Evolutionary conservation across 2,113 vertebrate species (phyloP).

Genomic region (Caranx ignobilis): DNA sequence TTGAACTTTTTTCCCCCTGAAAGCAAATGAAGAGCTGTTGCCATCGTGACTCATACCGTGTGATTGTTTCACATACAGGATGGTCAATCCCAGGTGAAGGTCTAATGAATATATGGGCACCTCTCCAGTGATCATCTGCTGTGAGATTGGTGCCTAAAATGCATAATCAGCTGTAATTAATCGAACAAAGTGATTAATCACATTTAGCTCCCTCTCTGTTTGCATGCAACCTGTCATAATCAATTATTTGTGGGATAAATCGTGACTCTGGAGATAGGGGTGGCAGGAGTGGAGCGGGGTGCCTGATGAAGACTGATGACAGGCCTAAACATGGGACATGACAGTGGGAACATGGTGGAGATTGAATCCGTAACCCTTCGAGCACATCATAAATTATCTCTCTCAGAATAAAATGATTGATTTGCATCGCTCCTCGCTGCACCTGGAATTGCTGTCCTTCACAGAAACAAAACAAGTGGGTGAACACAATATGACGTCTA

Average conservation of each 20-base stretch:
- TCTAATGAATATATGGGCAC: conserved; percentile 49
- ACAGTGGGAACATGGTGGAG: conserved; percentile 89
- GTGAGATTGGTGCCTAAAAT: conserved; percentile 73
- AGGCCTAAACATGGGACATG: conserved; percentile 88
- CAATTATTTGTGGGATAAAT: conserved; percentile 95
- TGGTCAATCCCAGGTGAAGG: conserved; percentile 48
- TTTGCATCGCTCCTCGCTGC: conserved; percentile 88
- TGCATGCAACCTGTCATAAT: conserved; percentile 93
- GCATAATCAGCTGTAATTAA: conserved; percentile 82
- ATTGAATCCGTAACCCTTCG: conserved; percentile 94
- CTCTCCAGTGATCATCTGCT: conserved; percentile 63
- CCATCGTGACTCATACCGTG: not conserved
- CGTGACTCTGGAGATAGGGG: conserved; percentile 89
- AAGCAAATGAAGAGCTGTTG: conserved; percentile 2
- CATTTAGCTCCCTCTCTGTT: conserved; percentile 89
- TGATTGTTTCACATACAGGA: conserved; percentile 2
- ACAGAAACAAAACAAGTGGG: conserved; percentile 43
- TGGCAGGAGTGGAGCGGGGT: conserved; percentile 86
- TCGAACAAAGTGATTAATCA: conserved; percentile 92
- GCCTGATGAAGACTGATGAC: conserved; percentile 96
- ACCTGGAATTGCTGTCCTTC: conserved; percentile 85
- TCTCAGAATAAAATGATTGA: conserved; percentile 96
- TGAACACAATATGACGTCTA: conserved; percentile 23
- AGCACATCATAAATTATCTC: conserved; percentile 98
- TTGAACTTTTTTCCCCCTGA: not conserved